Evolutionary conservation across 2,113 vertebrate genomes (phyloP).

Genomic region (Lichenostomus cassidix): DNA sequence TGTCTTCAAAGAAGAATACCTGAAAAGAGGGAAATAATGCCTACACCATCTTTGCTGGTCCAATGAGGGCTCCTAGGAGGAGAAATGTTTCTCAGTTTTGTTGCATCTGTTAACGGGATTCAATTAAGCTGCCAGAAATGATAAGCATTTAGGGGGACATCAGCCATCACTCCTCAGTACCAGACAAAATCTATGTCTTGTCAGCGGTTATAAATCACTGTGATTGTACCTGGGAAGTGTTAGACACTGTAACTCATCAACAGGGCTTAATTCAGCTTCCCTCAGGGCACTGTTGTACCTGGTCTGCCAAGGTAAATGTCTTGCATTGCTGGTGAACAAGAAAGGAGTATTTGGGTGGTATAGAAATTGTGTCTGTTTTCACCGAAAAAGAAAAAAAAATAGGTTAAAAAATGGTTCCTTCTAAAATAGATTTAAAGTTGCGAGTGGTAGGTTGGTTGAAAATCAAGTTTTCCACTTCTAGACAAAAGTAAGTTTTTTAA

Average conservation of each 20-base stretch:
- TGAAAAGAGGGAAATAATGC: neutral
- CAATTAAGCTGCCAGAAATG: slow-evolving; percentile 37
- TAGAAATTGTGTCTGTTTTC: neutral
- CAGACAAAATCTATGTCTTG: slow-evolving; percentile 44
- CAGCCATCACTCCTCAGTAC: slow-evolving; percentile 47
- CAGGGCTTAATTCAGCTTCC: slow-evolving; percentile 28
- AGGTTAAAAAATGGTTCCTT: neutral
- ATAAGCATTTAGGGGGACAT: slow-evolving; percentile 33
- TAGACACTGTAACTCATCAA: slow-evolving; percentile 18
- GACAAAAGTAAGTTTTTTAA: neutral
- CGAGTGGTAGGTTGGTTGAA: neutral
- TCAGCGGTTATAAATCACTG: slow-evolving; percentile 37
- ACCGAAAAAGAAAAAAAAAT: neutral
- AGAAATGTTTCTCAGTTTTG: neutral
- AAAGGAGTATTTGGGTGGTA: neutral
- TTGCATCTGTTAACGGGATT: slow-evolving; percentile 33
- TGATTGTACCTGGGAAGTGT: neutral
- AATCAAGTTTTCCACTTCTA: neutral
- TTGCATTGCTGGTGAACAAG: neutral
- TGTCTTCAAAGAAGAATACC: neutral
- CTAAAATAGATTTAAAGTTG: neutral
- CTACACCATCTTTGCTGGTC: neutral
- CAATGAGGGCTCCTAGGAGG: neutral
- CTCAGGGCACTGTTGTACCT: neutral
- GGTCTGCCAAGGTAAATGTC: neutral